Evolutionary conservation across 92 coral and sea anemone species (phyloP), one percentile per base, ranked within the genome.

Genomic region (Parazoanthus atlanticus): DNA sequence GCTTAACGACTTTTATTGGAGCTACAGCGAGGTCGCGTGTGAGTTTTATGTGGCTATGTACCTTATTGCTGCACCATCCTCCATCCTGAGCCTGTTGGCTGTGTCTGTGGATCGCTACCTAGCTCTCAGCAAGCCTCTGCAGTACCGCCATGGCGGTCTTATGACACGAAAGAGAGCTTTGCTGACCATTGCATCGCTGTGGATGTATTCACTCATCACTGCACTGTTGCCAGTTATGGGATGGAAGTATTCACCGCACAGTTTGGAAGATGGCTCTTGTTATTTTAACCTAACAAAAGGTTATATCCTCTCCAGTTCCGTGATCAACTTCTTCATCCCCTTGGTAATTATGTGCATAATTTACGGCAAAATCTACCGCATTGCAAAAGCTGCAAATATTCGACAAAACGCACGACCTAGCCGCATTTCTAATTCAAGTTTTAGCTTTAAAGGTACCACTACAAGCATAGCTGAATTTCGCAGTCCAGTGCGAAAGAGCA

Each of bases 41-140:
- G 52, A 84, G 32, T 49, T 84, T 21, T 84, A 84, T 74, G 54
- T 71, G 12, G 69, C 67, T 1, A 84, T 84, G 87, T 84, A 84
- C 65, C 66, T 84, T 40, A 72, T 84, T 19, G 58, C 87, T 0
- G 78, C 78, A 8, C 87, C 87, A 0, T 70, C 78, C 8, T 84
- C 87, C 34, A 70, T 84, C 56, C 29, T 84, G 2, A 84, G 78
- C 64, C 74, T 84, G 28, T 23, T 84, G 54, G 87, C 87, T 15
- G 87, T 84, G 54, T 84, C 87, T 30, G 79, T 84, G 30, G 87
- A 84, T 67, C 87, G 87, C 58, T 84, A n/a, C 64, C 58, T 84
- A 1, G 76, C 87, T 4, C 87, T 84, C 65, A 84, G 87, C 61
- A 69, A 31, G 21, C 87, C 87, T 4, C 40, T 84, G 7, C 87